These are phyloP conservation scores for Blastobasis adustella DNA, from an alignment of 2,888 invertebrate species.

Conservation along the genomic window DNA sequence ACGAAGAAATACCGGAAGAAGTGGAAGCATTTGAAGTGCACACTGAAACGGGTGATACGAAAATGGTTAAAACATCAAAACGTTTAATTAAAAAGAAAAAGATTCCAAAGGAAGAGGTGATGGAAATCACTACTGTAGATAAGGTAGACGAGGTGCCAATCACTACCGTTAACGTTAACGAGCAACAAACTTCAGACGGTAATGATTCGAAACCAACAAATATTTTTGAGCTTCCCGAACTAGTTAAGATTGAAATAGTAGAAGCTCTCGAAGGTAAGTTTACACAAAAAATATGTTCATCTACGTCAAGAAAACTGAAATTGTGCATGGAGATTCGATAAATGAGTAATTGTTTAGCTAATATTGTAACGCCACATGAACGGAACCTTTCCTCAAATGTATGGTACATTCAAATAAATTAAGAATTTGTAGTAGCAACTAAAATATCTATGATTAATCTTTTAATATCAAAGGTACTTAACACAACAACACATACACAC, in stretches of 20 bases:
- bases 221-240: slow-evolving; percentile 36
- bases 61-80: slow-evolving; percentile 17
- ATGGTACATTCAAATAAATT: no score
- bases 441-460: no score
- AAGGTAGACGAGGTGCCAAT: slow-evolving; percentile 19
- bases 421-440: no score
- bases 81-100: slow-evolving; percentile 19
- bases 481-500: no score
- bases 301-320: no score
- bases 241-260: slow-evolving; percentile 22
- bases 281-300: slow-evolving; percentile 12
- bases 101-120: slow-evolving; percentile 18
- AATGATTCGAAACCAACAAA: slow-evolving; percentile 5
- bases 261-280: slow-evolving; percentile 13
- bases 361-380: no score
- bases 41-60: slow-evolving; percentile 25
- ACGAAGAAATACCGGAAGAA: not conserved
- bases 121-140: slow-evolving; percentile 17
- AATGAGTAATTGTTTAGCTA: no score
- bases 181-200: slow-evolving; percentile 9
- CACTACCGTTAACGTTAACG: slow-evolving; percentile 11
- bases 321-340: no score
- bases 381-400: no score
- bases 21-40: no score
- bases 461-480: no score